Evolutionary conservation across 2,113 vertebrate species (phyloP), one percentile per base, ranked within the genome.

Genomic region (Cyanoliseus patagonus): DNA sequence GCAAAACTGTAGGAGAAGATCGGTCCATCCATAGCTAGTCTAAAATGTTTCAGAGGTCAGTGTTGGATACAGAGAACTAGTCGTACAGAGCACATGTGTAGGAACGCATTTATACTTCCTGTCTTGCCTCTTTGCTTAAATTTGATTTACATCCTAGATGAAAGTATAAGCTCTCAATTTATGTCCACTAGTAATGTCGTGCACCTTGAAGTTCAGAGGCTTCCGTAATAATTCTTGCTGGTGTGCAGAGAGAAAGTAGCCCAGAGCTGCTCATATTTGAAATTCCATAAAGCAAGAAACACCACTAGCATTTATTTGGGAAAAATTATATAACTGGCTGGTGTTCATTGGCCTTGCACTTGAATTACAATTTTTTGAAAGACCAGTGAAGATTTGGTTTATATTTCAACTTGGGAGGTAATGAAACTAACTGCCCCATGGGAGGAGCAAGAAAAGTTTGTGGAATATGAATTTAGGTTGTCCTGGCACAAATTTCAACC

Each of bases 31-130:
- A 55, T 7, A 86, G 27, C 4, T 23, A 44, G 19, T 57, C 62
- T n/a, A n/a, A 61, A 51, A 39, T 13, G 3, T 80, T 94, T 91
- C 57, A 84, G 69, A 33, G 22, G 20, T 74, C 68, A 46, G 1
- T 11, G 44, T n/a, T 16, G 59, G 37, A 55, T 19, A 81, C 11
- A 70, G 24, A 89, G 13, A 57, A 59, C 5, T 88, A 90, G 77
- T 5, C 8, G 3, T 19, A 66, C 17, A 66, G 5, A 49, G 15
- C 10, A 46, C 0, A 0, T 51, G 20, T 0, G 0, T 24, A 59
- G 42, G n/a, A 59, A 81, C 68, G 3, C 64, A 7, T 74, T 41
- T 74, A 2, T 17, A 37, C 15, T 44, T 27, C 19, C 42, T 37
- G 9, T 70, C 64, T 74, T 86, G 27, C 17, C 18, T 70, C 24